A percentile compares a stretch with the other conserved stretches of the same genome.
These are phyloP conservation scores for Craseonycteris thonglongyai DNA, from an alignment of 2,113 vertebrate species.

Conservation along the genomic window DNA sequence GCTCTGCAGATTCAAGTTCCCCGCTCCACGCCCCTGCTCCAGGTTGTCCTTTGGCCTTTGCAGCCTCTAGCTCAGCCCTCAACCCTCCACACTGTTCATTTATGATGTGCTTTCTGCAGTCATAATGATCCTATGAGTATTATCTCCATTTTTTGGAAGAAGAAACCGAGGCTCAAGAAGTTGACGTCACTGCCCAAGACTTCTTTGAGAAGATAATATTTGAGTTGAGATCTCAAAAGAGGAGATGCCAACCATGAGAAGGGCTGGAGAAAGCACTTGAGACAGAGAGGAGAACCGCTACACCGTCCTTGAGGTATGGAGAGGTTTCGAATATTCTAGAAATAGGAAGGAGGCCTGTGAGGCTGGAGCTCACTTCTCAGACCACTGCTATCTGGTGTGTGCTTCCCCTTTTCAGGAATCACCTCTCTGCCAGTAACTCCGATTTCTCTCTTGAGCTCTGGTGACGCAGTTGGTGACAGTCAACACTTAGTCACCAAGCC, in stretches of 20 bases:
- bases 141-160: neutral
- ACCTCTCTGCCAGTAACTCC: too few relatives aligned
- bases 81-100: neutral
- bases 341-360: neutral
- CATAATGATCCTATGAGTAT: neutral
- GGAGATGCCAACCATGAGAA: neutral
- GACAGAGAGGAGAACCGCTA: neutral
- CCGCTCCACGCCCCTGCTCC: rapidly evolving
- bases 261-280: neutral
- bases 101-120: neutral
- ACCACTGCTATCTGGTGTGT: too few relatives aligned
- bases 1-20: neutral
- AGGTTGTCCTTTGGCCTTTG: neutral
- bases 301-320: too few relatives aligned
- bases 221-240: neutral
- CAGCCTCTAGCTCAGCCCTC: neutral
- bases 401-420: neutral
- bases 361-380: neutral
- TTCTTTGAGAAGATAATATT: too few relatives aligned
- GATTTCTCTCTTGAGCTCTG: neutral
- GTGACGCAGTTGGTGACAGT: neutral
- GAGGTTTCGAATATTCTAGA: neutral
- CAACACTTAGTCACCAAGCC: neutral
- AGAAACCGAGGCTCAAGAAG: too few relatives aligned
- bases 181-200: too few relatives aligned